These are phyloP conservation scores for Eristalis pertinax DNA, from an alignment of 2,888 invertebrate species.

Conservation along the genomic window DNA sequence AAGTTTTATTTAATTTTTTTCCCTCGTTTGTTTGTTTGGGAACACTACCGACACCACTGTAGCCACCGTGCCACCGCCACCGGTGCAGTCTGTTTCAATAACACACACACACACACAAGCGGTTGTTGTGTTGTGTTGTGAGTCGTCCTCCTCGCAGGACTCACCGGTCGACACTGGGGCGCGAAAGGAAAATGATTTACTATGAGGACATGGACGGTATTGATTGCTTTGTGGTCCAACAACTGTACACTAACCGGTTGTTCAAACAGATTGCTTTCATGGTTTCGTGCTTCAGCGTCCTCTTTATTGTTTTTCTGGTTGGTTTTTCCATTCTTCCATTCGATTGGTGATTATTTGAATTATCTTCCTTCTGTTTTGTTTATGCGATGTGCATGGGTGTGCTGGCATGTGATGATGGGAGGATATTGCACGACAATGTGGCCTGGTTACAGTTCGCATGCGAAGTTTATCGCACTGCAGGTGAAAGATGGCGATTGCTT, in stretches of 20 bases:
- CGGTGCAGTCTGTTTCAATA: slow-evolving; percentile 1
- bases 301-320: not conserved
- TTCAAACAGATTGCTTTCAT: slow-evolving; percentile 6
- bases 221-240: slow-evolving; percentile 16
- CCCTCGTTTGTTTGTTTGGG: not conserved
- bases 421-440: not conserved
- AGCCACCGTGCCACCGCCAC: not conserved
- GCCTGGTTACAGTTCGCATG: not conserved
- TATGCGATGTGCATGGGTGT: not conserved
- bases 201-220: not conserved
- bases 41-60: not conserved
- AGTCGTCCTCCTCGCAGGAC: not conserved
- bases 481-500: not conserved
- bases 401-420: no score
- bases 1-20: slow-evolving; percentile 20
- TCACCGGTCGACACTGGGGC: not conserved
- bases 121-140: not conserved
- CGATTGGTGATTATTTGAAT: slow-evolving; percentile 1
- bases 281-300: not conserved
- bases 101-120: no score
- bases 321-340: not conserved
- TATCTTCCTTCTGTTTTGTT: not conserved
- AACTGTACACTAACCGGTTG: slow-evolving; percentile 4
- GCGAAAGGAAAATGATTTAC: not conserved
- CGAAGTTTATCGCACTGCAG: not conserved